These are phyloP conservation scores for Cacatua alba DNA, from an alignment of 2,113 vertebrate species.

Conservation along the genomic window DNA sequence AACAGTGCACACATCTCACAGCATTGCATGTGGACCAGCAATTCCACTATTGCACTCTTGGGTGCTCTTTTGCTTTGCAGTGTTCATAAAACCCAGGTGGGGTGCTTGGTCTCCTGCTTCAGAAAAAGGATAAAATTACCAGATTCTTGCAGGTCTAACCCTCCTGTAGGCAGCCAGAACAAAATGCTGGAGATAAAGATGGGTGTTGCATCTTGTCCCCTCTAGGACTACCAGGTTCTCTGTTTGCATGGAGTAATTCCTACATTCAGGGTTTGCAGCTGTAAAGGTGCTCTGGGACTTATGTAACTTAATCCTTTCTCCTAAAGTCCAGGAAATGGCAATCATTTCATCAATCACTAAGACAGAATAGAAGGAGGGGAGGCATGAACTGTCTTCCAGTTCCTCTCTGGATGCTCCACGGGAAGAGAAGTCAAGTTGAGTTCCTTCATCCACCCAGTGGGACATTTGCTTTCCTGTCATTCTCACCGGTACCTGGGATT, in stretches of 20 bases:
- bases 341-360: not conserved
- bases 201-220: not conserved
- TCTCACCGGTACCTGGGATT: not conserved
- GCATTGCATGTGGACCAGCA: rapidly evolving
- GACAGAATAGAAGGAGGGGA: not conserved
- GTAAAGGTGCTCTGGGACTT: not conserved
- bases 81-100: not conserved
- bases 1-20: not conserved
- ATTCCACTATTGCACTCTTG: not conserved
- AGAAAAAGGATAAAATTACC: not conserved
- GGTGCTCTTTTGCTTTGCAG: not conserved
- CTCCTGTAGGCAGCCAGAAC: not conserved
- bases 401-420: not conserved
- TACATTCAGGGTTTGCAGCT: not conserved
- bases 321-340: not conserved
- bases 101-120: not conserved
- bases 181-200: not conserved
- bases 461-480: not conserved
- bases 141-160: not conserved
- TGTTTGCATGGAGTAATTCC: not conserved
- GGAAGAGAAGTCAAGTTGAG: not conserved
- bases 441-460: not conserved
- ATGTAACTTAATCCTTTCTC: not conserved
- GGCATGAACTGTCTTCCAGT: not conserved
- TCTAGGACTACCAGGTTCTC: not conserved